Evolutionary conservation across 2,797 vertebrate genomes (phyloP), one percentile per base, ranked within the genome.

Genomic region (Botia almorhae): DNA sequence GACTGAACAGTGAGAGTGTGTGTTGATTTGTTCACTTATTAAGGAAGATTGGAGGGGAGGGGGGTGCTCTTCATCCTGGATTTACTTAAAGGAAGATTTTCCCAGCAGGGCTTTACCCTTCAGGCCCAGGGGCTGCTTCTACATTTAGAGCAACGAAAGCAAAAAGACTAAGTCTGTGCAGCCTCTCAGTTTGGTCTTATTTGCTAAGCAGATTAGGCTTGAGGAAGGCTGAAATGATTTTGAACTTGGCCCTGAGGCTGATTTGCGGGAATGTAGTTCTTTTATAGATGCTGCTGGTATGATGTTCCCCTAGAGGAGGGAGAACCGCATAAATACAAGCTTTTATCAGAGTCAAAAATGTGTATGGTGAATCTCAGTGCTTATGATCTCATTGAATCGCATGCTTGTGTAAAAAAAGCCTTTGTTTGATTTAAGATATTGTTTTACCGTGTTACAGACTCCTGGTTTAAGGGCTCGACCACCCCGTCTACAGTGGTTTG

Each of bases 401-500:
- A 39, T 8, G 7, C 39, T 39, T 39, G 4, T 39, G 39, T 39
- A 39, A 39, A 39, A 3, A 39, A 39, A 39, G 39, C 39, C 39
- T 39, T 39, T 39, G 39, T 39, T 36, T 23, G 2, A 29, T 39
- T 55, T 56, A 10, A n/a, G 3, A 55, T 53, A 16, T 50, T 0
- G 58, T 26, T 12, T 43, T 46, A 23, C 4, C 7, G 36, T 5
- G 1, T 26, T 63, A 0, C 46, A 99, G 98, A 98, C 97, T 21
- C 96, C 96, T 1, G 98, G 97, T 56, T 87, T 99, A 82, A 96
- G 96, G 90, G 94, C 97, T 10, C 94, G 91, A 71, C 75, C 94
- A 60, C 67, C 88, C 61, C 93, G 94, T 69, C 79, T 99, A 69
- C 92, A 95, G 50, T 99, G 97, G 98, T 98, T 90, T 89, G 94